Evolutionary conservation across 2,113 vertebrate genomes (phyloP).

Genomic region (Cinclus cinclus): DNA sequence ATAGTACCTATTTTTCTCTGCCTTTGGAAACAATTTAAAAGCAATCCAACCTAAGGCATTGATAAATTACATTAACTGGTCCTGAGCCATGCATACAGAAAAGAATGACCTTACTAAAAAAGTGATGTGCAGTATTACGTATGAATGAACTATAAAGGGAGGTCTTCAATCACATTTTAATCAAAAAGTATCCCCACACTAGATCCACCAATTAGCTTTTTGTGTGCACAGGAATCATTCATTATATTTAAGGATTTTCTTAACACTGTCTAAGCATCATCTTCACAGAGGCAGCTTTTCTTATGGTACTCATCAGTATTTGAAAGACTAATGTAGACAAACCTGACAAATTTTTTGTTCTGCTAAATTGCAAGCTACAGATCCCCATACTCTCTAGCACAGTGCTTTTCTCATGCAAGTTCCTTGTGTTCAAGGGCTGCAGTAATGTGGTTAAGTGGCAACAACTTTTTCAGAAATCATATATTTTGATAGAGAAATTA

Average conservation of each 20-base stretch:
- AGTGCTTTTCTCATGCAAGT: not conserved
- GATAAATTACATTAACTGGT: not conserved
- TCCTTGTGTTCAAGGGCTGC: not conserved
- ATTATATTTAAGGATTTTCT: not conserved
- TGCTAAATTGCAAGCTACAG: not conserved
- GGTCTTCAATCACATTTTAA: not conserved
- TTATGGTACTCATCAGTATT: not conserved
- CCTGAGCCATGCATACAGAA: not conserved
- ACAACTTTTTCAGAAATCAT: not conserved
- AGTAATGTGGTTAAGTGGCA: not conserved
- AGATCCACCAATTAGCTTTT: not conserved
- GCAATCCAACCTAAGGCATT: not conserved
- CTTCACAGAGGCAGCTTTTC: conserved; percentile 31
- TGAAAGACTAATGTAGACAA: not conserved
- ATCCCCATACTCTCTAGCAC: not conserved
- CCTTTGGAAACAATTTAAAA: not conserved
- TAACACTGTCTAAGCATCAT: not conserved
- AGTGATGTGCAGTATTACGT: not conserved
- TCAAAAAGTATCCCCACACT: not conserved
- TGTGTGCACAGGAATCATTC: not conserved
- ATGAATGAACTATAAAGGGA: not conserved
- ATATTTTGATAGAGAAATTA: not conserved
- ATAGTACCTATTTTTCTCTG: not conserved
- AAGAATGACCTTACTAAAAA: not conserved
- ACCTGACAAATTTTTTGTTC: not conserved